Evolutionary conservation across 2,797 vertebrate species (phyloP), one percentile per base, ranked within the genome.

Genomic region (Parambassis ranga): DNA sequence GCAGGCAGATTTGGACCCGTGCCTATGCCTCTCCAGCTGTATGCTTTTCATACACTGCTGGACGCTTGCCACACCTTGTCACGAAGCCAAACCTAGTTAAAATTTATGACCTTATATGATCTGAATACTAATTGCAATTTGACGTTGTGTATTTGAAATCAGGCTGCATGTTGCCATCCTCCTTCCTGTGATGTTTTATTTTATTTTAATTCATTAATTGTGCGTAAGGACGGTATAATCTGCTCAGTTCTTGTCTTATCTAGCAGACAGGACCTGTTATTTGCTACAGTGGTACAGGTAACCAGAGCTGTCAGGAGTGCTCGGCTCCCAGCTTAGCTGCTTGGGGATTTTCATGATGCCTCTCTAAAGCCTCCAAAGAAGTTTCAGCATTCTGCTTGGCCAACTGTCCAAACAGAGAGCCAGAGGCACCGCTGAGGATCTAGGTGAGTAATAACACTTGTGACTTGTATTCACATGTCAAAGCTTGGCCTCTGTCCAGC

Each of bases 361-460:
- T 68, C 49, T 72, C 49, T 53, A 38, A 60, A 71, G 53, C 47
- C 27, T 70, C 63, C 37, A 10, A 35, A 43, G 49, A 65, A 56
- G 52, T 46, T 53, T 58, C 8, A 33, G 53, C 44, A 36, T 65
- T 57, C 51, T 72, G 42, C 7, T 7, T 7, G 69, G 38, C 58
- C 77, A 41, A 83, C 66, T 83, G 79, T 77, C 64, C 46, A 13
- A 30, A 53, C 39, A 68, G 38, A 84, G n/a, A n/a, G n/a, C n/a
- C 74, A 81, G 75, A 65, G 60, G 32, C 32, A 43, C 66, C 75
- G 83, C 82, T 86, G 77, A 84, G 75, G 38, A 79, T 67, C 36
- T 71, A 84, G 77, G 77, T 86, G 79, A 81, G 72, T 79, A 83
- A 83, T 76, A 79, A 87, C 65, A 64, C 64, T 70, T 62, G 66